Base-by-base conservation (phyloP, 2,113 vertebrate species). In the Rattus rattus region DNA sequence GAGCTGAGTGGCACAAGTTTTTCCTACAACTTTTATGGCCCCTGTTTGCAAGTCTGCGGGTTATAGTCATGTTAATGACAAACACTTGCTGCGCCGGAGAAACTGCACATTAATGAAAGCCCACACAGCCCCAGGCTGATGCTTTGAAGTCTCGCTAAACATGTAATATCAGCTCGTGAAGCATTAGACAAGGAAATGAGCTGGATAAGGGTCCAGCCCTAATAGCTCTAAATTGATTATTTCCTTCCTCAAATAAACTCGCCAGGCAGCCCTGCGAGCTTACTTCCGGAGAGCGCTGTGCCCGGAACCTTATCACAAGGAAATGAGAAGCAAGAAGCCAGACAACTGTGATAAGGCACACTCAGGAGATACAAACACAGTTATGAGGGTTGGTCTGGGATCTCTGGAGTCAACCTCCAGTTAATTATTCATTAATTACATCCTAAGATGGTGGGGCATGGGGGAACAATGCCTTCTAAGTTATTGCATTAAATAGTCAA, bases 171-270 rank as follows among this genome's bases (percentile, higher is more conserved):
- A 99, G 99, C 99, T 98, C 98, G 97, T 99, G 98, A 98, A 98
- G 99, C 99, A 99, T 99, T 99, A 98, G 97, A 92, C 96, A 98
- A 98, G 97, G 98, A 99, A 99, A 99, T 98, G 98, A 98, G 98
- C 98, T 98, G 96, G 98, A 99, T 99, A 99, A 99, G 98, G 98
- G 95, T 99, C 99, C 98, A 98, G 99, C 98, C 99, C 99, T 99
- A 99, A 99, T 99, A 98, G 99, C 97, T 97, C 94, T 98, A 99
- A 99, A 99, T 99, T 99, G 99, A 99, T 99, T 99, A 99, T 99
- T 99, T 99, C 99, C 99, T 99, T 99, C 99, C 99, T 99, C 97
- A 98, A 99, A 99, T 99, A 99, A 99, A 99, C 99, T 98, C 97
- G 98, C 98, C 98, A 98, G 98, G 97, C 98, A 98, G 98, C 98